Base-by-base conservation (phyloP, 2,888 invertebrate genomes). In the Venustoraphidia nigricollis region DNA sequence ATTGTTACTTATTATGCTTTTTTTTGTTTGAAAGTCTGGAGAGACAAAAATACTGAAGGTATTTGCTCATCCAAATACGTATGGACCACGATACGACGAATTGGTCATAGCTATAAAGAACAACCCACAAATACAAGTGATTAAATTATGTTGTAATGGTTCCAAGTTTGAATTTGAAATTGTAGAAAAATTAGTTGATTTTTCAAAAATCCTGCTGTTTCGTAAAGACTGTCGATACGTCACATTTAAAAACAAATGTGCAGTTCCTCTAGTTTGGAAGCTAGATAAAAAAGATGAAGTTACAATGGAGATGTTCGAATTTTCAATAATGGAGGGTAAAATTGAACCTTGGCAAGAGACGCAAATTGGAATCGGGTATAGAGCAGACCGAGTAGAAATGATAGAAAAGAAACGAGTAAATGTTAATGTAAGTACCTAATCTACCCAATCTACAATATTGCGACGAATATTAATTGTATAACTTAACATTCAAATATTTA, bases 91-190 rank as follows among this genome's bases (percentile, higher is more conserved):
- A 45, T 51, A 56, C 1, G 61, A 63, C 41, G 54, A 51, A 14
- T 50, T 72, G 10, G 53, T 64, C 2, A 49, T 71, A 2, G 59
- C 64, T 3, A 58, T 77, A 3, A 72, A 72, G 57, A 70, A 79
- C 56, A 81, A 80, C 59, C 77, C 79, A 1, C 68, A 70, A 54
- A 68, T 76, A 37, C 66, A 76, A 36, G 58, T 61, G 6, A 67
- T 79, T 9, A 63, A 69, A 53, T 58, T 80, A 8, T 60, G 64
- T 10, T 72, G 75, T 53, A 67, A 62, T 39, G 77, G 77, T 14
- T 68, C 72, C 8, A 64, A 70, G 42, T 66, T 79, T 38, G 63
- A 66, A 13, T 66, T 79, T 40, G 69, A 60, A 41, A 48, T 71
- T 4, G 57, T 59, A 3, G 63, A 65, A 3, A 69, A 65, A 50